These are phyloP conservation scores for Andrena haemorrhoa DNA, from an alignment of 2,888 invertebrate species.

Conservation along the genomic window DNA sequence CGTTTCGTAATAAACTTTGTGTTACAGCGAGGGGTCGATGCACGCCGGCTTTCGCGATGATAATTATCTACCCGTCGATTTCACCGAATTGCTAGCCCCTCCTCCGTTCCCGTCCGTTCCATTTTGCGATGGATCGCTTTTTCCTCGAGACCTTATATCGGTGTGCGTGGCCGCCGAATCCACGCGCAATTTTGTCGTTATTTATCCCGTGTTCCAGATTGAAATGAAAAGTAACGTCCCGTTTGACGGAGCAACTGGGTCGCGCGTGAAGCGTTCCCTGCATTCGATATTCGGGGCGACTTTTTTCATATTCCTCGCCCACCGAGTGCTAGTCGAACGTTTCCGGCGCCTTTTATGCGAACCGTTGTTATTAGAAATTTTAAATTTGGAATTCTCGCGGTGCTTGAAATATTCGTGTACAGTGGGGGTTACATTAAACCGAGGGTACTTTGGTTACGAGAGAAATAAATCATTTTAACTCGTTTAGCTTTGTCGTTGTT, in stretches of 20 bases:
- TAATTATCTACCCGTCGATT: constrained; percentile 51
- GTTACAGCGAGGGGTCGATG: constrained; percentile 26
- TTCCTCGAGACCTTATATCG: constrained; percentile 23
- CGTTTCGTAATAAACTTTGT: constrained; percentile 55
- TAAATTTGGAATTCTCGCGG: neutral
- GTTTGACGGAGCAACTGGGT: constrained; percentile 35
- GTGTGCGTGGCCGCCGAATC: constrained; percentile 16
- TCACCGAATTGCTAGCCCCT: constrained; percentile 5
- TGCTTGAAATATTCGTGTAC: neutral
- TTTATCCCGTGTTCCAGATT: constrained; percentile 36
- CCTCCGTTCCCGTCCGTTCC: neutral
- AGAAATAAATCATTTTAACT: too few species aligned
- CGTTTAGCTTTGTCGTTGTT: too few species aligned
- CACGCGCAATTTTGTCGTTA: constrained; percentile 33
- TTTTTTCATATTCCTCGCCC: neutral
- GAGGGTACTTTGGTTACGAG: too few species aligned
- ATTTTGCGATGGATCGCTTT: constrained; percentile 24
- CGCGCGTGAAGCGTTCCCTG: constrained; percentile 33
- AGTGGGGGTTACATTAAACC: too few species aligned
- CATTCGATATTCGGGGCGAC: neutral
- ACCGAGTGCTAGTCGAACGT: neutral
- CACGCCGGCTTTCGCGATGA: constrained; percentile 46
- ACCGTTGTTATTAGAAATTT: neutral
- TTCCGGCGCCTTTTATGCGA: neutral
- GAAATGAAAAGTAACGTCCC: constrained; percentile 51